These are phyloP conservation scores for Bradypus variegatus DNA, from an alignment of 2,797 vertebrate species.

Conservation along the genomic window DNA sequence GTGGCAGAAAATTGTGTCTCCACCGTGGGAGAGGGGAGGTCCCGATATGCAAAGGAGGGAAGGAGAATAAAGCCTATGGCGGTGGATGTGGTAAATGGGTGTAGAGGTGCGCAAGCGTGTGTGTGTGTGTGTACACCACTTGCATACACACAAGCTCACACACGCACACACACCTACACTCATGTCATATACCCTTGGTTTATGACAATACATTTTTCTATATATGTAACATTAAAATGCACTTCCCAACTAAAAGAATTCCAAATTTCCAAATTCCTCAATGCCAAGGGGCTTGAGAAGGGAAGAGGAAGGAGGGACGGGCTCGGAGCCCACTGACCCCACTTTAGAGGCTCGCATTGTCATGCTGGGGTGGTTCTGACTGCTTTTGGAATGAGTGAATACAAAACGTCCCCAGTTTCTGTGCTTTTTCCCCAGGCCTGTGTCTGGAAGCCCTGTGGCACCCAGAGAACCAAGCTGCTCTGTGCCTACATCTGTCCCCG, in stretches of 20 bases:
- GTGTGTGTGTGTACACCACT: too few species aligned
- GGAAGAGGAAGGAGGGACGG: not conserved
- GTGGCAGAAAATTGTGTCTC: too few species aligned
- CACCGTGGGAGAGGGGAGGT: too few species aligned
- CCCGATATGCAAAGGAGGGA: too few species aligned
- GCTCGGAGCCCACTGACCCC: not conserved
- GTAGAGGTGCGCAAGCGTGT: too few species aligned
- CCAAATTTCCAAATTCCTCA: not conserved
- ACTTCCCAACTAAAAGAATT: not conserved
- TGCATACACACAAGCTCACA: too few species aligned
- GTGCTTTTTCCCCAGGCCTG: not conserved
- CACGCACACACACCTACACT: too few species aligned
- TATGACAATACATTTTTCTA: not conserved
- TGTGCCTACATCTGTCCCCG: rapidly evolving
- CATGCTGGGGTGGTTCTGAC: not conserved
- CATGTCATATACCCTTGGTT: not conserved
- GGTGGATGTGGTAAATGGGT: too few species aligned
- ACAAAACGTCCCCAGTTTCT: too few species aligned
- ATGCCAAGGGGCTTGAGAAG: too few species aligned
- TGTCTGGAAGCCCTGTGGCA: not conserved
- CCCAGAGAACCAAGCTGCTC: rapidly evolving
- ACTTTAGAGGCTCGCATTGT: not conserved
- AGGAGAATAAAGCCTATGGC: too few species aligned
- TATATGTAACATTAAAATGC: not conserved
- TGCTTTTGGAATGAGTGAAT: not conserved